These are phyloP conservation scores for Paralvinella palmiformis DNA, from an alignment of 1,140 invertebrate species.

Conservation along the genomic window DNA sequence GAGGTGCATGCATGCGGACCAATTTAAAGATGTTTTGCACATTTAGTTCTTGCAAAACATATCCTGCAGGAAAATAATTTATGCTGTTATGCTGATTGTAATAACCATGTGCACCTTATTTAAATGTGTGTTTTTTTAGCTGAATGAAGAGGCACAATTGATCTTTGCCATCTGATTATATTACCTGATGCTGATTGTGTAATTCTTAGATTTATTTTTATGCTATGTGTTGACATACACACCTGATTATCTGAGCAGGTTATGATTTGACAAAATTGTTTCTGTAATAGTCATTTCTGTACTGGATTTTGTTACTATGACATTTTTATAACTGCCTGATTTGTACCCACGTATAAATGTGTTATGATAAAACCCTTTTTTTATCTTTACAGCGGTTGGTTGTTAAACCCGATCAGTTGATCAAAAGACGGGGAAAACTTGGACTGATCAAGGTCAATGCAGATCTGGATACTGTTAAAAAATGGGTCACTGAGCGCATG, in stretches of 20 bases:
- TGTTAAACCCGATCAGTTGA: constrained; percentile 97
- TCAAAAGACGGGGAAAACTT: constrained; percentile 94
- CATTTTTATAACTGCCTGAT: neutral
- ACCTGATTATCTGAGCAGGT: neutral
- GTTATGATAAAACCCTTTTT: constrained; percentile 16
- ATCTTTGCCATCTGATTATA: too few species aligned
- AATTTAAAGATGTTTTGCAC: too few species aligned
- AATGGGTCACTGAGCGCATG: constrained; percentile 85
- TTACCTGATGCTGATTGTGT: too few species aligned
- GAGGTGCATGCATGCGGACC: too few species aligned
- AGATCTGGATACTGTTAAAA: constrained; percentile 66
- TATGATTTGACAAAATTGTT: neutral
- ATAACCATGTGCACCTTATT: too few species aligned
- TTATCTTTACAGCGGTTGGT: constrained; percentile 68
- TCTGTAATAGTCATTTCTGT: neutral
- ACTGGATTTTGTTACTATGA: neutral
- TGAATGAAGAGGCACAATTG: too few species aligned
- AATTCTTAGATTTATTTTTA: neutral
- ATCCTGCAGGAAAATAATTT: too few species aligned
- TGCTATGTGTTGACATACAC: neutral
- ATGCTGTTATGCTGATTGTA: too few species aligned
- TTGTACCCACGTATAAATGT: neutral
- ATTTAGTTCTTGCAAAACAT: too few species aligned
- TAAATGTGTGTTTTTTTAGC: too few species aligned
- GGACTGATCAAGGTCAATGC: constrained; percentile 94